Evolutionary conservation across 2,888 invertebrate species (phyloP), one percentile per base, ranked within the genome.

Genomic region (Trissolcus brochymenae): DNA sequence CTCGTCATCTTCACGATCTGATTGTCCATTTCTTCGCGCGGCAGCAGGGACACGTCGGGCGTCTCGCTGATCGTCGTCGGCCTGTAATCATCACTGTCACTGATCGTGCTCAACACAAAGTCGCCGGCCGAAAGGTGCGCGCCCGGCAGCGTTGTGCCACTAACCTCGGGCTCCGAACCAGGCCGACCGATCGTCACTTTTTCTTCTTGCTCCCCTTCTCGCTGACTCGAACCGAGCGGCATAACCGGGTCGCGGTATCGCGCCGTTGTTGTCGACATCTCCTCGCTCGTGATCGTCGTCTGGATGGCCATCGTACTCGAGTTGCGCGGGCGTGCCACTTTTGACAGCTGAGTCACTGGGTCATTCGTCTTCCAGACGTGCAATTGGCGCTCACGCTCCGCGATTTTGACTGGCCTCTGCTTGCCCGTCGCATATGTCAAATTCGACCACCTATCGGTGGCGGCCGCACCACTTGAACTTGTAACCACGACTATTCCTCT

Each of bases 301-400:
- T 54, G 71, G 40, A 62, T 54, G 29, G 76, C 67, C 76, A 76
- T 76, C 53, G 76, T 25, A 25, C 25, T 25, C 25, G 25, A 6
- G 50, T 16, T 54, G 35, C 67, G 40, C 53, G 25, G 67, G 14
- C 72, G 76, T 56, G 72, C 53, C 4, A 60, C 17, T 49, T 72
- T 77, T 2, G 67, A 56, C 54, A 67, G 29, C 13, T 57, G 66
- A 21, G 13, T 78, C 70, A 68, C 49, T 67, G 59, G 73, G 51
- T 74, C 81, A 73, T 78, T 79, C 65, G 76, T 68, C 59, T 79
- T 54, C 70, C 72, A 70, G 76, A 73, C 64, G 74, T 80, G 49
- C 70, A 75, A 55, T 56, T 78, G 49, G 83, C 85, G 78, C 83
- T 87, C 7, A 83, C 86, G 80, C 83, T 86, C 68, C 81, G 76